Conservation (phyloP, 2,888 invertebrate genomes). For the Sminthurides aquaticus region DNA sequence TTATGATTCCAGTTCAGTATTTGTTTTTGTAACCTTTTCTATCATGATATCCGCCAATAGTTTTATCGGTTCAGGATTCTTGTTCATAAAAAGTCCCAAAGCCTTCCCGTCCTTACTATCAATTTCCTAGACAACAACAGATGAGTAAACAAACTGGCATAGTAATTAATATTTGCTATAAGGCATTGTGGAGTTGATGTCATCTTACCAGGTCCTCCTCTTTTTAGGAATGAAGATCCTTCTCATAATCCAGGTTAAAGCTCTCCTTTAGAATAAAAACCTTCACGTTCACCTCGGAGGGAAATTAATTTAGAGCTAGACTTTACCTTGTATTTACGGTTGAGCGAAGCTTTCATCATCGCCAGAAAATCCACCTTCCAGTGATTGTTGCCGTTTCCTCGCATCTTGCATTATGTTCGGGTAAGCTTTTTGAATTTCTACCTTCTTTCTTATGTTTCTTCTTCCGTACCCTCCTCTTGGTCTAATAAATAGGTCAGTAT, state of each 20-base stretch:
- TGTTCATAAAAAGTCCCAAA: slow-evolving; percentile 70
- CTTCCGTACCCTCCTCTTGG: too few relatives aligned
- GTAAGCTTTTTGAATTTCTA: slow-evolving; percentile 72
- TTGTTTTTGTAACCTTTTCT: slow-evolving; percentile 87
- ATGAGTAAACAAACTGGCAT: too few relatives aligned
- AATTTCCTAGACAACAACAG: too few relatives aligned
- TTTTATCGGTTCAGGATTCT: slow-evolving; percentile 56
- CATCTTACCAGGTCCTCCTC: slow-evolving; percentile 17
- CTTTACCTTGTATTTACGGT: slow-evolving; percentile 45
- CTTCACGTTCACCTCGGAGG: slow-evolving; percentile 47
- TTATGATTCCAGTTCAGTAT: slow-evolving; percentile 77
- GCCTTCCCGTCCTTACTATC: slow-evolving; percentile 83
- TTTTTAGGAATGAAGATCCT: background rate
- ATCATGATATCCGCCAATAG: slow-evolving; percentile 84
- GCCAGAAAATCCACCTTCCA: slow-evolving; percentile 54
- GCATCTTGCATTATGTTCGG: slow-evolving; percentile 76
- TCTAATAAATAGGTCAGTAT: too few relatives aligned
- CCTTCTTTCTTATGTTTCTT: too few relatives aligned
- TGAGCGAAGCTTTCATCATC: slow-evolving; percentile 13
- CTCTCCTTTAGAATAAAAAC: slow-evolving; percentile 51
- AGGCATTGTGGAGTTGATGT: too few relatives aligned
- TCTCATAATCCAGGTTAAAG: slow-evolving; percentile 37
- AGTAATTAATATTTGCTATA: too few relatives aligned
- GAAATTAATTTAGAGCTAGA: slow-evolving; percentile 14
- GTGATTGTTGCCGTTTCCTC: slow-evolving; percentile 70